phyloP scores from a whole-genome alignment of 2,888 invertebrate species.

The Chaitophorus viminalis region DNA sequence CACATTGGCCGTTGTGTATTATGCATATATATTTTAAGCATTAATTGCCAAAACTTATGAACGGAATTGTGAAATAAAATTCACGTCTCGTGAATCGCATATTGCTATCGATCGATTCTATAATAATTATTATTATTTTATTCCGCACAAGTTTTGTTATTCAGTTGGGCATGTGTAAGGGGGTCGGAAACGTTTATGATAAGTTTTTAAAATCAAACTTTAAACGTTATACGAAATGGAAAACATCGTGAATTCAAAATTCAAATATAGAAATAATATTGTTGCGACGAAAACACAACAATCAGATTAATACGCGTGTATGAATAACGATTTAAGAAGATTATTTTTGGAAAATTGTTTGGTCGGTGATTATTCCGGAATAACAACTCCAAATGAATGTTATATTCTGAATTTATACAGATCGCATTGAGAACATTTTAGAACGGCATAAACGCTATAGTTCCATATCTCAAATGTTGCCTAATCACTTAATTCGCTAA shows the following conservation, averaged over 20 bases:
- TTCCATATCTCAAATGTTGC: no score
- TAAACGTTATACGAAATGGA: conserved; percentile 22
- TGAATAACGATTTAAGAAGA: background rate
- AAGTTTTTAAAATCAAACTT: conserved; percentile 40
- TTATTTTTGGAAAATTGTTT: background rate
- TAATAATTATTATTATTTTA: background rate
- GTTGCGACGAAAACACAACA: background rate
- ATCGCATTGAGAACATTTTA: background rate
- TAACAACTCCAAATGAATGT: background rate
- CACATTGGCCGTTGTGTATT: no score
- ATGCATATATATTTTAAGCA: no score
- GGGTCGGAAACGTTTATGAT: background rate
- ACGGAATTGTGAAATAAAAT: no score
- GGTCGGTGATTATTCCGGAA: background rate
- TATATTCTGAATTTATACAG: background rate
- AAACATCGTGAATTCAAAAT: conserved; percentile 9
- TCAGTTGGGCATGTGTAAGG: background rate
- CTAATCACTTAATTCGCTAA: no score
- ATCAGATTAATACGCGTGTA: background rate
- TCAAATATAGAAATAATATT: background rate
- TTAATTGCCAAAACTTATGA: no score
- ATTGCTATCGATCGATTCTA: background rate
- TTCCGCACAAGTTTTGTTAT: conserved; percentile 8
- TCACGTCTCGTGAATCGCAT: no score
- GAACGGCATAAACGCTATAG: no score